Evolutionary conservation across 37 sponge, comb jelly and placozoan genomes (phyloP), one percentile per base, ranked within the genome.

Genomic region (Chondrosia reniformis): DNA sequence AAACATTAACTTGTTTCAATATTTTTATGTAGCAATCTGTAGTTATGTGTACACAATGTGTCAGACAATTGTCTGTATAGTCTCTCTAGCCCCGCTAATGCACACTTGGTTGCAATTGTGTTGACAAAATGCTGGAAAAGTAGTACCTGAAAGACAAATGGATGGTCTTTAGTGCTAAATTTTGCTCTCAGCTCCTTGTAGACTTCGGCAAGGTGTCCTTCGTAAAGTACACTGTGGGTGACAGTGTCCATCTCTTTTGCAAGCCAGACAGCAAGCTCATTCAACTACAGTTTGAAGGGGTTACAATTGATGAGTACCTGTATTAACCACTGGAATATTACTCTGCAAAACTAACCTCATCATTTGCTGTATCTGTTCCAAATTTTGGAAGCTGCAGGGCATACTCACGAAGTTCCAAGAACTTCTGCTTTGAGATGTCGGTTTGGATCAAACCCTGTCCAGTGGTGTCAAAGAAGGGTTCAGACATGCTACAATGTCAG

Each of bases 321-420:
- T 27, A 65, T 3, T 8, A 6, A 65, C 67, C 36, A 65, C 5
- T 2, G 2, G 67, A 65, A 34, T 4, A 3, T 13, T 65, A n/a
- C 32, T 21, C 30, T 30, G 19, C 24, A 5, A 4, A 2, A 34
- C 38, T 32, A 21, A 76, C 76, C 76, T 75, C 76, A 46, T 62
- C 76, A 28, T 83, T 45, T 33, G 83, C 83, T 33, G 65, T 34
- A 33, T 58, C 39, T 46, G 84, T 84, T 33, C 84, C 84, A 84
- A 84, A 84, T 46, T 84, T 84, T n/a, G 84, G 84, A 12, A 84
- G 84, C 4, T 10, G 0, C 19, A 84, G 57, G 17, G 84, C 84
- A 84, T 67, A 49, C 31, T 84, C 71, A 22, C 84, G 55, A 19
- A 84, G 77, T 1, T 65, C 78, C 33, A 76, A 45, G 25, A 67